Evolutionary conservation across 2,888 invertebrate genomes (phyloP).

Genomic region (Brenthis daphne): DNA sequence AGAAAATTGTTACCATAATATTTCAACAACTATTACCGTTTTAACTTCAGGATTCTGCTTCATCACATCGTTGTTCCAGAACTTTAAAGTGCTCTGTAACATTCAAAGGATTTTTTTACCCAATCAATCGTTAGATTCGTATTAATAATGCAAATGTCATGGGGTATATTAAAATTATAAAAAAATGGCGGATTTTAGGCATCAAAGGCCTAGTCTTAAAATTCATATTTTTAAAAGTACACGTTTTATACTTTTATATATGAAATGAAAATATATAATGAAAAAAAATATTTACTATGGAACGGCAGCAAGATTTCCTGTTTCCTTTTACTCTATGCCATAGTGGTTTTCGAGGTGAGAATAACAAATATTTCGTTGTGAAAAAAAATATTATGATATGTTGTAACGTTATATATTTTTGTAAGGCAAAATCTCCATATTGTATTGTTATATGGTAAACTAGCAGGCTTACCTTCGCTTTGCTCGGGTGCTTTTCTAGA

Average conservation of each 20-base stretch:
- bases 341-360: constrained; percentile 21
- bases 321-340: constrained; percentile 25
- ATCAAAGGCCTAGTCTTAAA: no score
- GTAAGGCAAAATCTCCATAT: neutral
- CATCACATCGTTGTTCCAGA: neutral
- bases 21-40: constrained; percentile 7
- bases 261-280: constrained; percentile 30
- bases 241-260: no score
- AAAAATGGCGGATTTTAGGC: no score
- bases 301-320: constrained; percentile 29
- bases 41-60: neutral
- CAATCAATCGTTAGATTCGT: no score
- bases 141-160: no score
- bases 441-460: no score
- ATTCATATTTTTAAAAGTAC: no score
- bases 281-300: constrained; percentile 26
- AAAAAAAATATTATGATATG: neutral
- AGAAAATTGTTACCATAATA: constrained; percentile 8
- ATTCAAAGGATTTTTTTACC: no score
- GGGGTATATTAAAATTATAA: no score
- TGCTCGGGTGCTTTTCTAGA: no score
- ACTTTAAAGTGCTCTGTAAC: no score
- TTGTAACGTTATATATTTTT: neutral
- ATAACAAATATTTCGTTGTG: constrained; percentile 6
- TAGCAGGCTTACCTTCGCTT: no score